Evolutionary conservation across 2,797 vertebrate genomes (phyloP).

Genomic region (Pseudomugil tenellus): DNA sequence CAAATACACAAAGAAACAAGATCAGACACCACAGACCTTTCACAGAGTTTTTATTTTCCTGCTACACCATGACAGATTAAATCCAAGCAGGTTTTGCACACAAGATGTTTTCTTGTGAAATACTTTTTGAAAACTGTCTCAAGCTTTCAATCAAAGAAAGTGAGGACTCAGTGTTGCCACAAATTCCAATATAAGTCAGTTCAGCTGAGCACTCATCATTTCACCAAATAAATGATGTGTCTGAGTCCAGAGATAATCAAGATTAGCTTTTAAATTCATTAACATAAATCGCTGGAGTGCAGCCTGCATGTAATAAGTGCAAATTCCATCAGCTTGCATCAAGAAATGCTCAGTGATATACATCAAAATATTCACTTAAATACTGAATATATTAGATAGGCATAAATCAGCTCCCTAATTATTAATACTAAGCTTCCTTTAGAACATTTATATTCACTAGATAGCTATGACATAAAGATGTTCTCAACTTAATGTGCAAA

Average conservation of each 20-base stretch:
- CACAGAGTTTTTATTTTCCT: neutral
- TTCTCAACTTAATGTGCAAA: neutral
- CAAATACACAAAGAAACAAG: neutral
- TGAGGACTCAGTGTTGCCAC: neutral
- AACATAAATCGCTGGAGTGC: constrained; percentile 25
- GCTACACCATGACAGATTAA: neutral
- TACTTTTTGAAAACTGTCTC: neutral
- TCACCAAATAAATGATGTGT: constrained; percentile 47
- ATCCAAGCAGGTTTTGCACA: neutral
- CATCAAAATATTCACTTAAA: neutral
- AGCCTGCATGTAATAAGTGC: constrained; percentile 13
- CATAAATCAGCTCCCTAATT: neutral
- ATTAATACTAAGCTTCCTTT: neutral
- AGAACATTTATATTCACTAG: neutral
- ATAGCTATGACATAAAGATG: neutral
- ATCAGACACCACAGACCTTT: neutral
- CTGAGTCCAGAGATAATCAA: constrained; percentile 47
- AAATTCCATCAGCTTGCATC: neutral
- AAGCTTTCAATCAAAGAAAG: neutral
- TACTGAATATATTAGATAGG: neutral
- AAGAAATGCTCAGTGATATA: neutral
- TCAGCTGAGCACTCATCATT: constrained; percentile 37
- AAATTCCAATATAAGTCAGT: neutral
- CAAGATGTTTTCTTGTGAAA: neutral
- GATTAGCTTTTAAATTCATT: constrained; percentile 39